Conservation (phyloP, 1,140 invertebrate genomes). For the Atta cephalotes region DNA sequence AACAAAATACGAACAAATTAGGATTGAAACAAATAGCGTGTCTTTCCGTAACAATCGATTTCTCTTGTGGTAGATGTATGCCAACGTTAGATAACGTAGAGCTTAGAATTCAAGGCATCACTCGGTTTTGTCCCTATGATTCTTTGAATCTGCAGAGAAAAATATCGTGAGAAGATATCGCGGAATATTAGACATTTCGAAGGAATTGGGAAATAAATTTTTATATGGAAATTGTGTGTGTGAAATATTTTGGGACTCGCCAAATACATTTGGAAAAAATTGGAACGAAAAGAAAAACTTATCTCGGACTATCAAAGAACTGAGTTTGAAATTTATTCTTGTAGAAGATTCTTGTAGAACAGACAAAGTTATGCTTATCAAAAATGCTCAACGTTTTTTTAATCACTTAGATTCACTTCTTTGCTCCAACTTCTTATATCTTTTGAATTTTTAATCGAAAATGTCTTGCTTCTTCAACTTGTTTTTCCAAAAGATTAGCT, state of each 20-base stretch:
- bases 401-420: slow-evolving; percentile 2
- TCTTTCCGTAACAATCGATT: neutral
- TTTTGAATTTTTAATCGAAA: slow-evolving; percentile 1
- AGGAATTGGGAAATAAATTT: neutral
- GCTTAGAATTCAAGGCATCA: neutral
- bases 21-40: slow-evolving; percentile 1
- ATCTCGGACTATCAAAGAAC: neutral
- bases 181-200: neutral
- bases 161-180: neutral
- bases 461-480: neutral
- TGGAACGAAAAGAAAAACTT: neutral
- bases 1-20: neutral
- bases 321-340: slow-evolving; percentile 28
- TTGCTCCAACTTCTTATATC: neutral
- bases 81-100: neutral
- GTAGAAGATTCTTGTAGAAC: neutral
- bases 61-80: neutral
- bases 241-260: neutral
- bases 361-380: neutral
- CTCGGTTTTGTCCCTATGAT: neutral
- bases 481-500: neutral
- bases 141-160: neutral
- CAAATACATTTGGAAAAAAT: slow-evolving; percentile 1
- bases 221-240: neutral
- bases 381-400: neutral